phyloP scores from a whole-genome alignment of 1,140 invertebrate species.

The Bombus turneri region DNA sequence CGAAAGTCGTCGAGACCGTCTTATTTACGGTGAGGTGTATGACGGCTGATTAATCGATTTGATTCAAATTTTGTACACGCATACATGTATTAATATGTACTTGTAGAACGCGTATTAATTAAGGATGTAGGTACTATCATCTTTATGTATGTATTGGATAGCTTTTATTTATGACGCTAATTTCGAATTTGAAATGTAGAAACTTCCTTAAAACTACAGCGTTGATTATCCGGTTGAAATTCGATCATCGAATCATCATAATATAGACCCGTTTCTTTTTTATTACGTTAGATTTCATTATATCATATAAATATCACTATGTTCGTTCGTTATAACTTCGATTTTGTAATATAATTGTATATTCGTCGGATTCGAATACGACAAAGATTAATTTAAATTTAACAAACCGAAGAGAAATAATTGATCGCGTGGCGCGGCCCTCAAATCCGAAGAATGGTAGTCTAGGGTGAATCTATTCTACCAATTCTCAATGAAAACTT shows the following conservation, averaged over 20 bases:
- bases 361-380: too few relatives aligned
- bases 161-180: background rate
- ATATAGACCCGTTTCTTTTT: background rate
- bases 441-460: too few relatives aligned
- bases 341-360: too few relatives aligned
- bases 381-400: background rate
- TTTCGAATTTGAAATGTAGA: background rate
- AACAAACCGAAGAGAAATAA: background rate
- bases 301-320: background rate
- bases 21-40: background rate
- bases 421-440: too few relatives aligned
- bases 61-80: slow-evolving; percentile 6
- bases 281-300: background rate
- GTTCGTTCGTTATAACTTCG: background rate
- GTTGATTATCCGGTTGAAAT: background rate
- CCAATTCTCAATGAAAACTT: background rate
- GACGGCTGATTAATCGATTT: background rate
- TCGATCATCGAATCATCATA: background rate
- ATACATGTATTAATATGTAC: background rate
- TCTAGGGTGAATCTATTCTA: too few relatives aligned
- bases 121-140: background rate
- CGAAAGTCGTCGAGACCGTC: background rate
- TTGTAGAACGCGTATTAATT: background rate
- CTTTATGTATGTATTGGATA: background rate
- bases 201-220: background rate